phyloP scores from a whole-genome alignment of 2,113 vertebrate species.

The Microcebus murinus region DNA sequence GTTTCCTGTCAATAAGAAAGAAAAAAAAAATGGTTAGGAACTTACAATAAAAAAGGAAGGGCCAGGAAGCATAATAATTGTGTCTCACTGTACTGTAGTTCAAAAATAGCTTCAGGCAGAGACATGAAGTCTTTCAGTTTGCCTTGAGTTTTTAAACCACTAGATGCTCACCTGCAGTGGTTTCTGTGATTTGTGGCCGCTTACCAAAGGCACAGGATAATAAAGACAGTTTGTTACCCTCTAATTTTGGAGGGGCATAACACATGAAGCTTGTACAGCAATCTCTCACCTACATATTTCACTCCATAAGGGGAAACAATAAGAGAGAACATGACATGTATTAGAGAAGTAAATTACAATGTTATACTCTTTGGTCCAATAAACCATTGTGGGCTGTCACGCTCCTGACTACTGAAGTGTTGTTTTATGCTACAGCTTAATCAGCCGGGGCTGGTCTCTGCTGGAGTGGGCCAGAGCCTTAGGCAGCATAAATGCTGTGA shows the following conservation, averaged over 20 bases:
- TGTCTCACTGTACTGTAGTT: slow-evolving; percentile 73
- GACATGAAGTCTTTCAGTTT: slow-evolving; percentile 76
- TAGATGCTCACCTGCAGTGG: slow-evolving; percentile 77
- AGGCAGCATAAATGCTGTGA: slow-evolving; percentile 76
- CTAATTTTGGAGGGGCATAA: slow-evolving; percentile 85
- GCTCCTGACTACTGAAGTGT: slow-evolving; percentile 78
- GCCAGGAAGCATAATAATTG: slow-evolving; percentile 77
- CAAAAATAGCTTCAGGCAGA: slow-evolving; percentile 81
- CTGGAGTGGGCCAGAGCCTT: slow-evolving; percentile 59
- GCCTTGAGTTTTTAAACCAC: slow-evolving; percentile 82
- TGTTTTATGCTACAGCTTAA: slow-evolving; percentile 85
- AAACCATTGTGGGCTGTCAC: slow-evolving; percentile 83
- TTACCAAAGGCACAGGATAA: slow-evolving; percentile 80
- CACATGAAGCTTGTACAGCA: slow-evolving; percentile 77
- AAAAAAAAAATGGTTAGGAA: slow-evolving; percentile 65
- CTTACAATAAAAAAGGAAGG: slow-evolving; percentile 70
- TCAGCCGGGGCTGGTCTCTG: slow-evolving; percentile 78
- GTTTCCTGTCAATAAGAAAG: slow-evolving; percentile 81
- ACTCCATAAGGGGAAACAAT: slow-evolving; percentile 84
- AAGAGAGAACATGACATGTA: slow-evolving; percentile 82
- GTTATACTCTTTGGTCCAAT: slow-evolving; percentile 83
- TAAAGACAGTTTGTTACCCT: slow-evolving; percentile 86
- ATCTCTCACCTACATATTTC: slow-evolving; percentile 83
- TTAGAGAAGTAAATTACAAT: slow-evolving; percentile 87
- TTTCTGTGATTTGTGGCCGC: slow-evolving; percentile 84